Evolutionary conservation across 2,888 invertebrate species (phyloP).

Genomic region (Andrena flavipes): DNA sequence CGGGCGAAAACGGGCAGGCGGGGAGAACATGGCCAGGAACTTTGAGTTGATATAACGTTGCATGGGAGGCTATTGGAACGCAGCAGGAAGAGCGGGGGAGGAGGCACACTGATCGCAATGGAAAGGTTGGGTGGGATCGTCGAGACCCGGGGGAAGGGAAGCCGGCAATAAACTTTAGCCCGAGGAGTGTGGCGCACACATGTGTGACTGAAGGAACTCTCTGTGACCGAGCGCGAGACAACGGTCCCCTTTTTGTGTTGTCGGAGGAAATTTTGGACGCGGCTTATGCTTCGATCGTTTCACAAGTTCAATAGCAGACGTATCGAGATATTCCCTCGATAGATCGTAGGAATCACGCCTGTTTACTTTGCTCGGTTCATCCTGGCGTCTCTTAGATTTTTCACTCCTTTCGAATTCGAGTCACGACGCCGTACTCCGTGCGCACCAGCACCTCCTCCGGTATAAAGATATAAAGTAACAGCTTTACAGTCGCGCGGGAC

Average conservation of each 20-base stretch:
- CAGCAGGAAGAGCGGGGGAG: slow-evolving; percentile 48
- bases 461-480: slow-evolving; percentile 16
- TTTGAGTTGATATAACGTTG: slow-evolving; percentile 56
- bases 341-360: too few relatives aligned
- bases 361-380: not conserved
- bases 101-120: slow-evolving; percentile 54
- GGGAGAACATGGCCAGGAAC: slow-evolving; percentile 52
- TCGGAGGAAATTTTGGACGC: not conserved
- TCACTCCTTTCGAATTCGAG: not conserved
- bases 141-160: slow-evolving; percentile 36
- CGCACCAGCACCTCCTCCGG: not conserved
- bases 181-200: slow-evolving; percentile 81
- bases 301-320: not conserved
- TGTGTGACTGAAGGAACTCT: slow-evolving; percentile 67
- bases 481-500: slow-evolving; percentile 6
- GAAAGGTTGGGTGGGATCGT: slow-evolving; percentile 34
- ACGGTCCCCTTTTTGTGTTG: not conserved
- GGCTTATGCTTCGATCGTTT: not conserved
- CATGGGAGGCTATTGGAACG: slow-evolving; percentile 58
- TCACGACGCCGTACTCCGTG: not conserved
- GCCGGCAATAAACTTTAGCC: slow-evolving; percentile 79
- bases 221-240: not conserved
- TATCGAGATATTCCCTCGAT: not conserved
- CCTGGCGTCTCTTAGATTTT: not conserved
- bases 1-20: slow-evolving; percentile 23